Base-by-base conservation (phyloP, 2,113 vertebrate species). In the Pluvianellus socialis region DNA sequence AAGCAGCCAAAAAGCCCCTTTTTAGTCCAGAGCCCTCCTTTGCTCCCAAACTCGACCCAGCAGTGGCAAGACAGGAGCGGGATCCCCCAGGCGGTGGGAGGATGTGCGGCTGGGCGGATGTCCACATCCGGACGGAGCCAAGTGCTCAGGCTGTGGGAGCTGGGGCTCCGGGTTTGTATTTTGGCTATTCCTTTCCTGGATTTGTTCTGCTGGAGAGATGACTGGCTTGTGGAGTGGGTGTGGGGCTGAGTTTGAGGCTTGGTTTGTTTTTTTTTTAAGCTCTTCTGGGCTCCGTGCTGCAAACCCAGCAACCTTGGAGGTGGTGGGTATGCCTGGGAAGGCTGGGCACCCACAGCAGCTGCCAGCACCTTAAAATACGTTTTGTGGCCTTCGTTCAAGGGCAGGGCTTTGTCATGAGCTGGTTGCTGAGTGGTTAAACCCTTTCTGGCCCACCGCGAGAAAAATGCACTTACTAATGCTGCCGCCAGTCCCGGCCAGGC, bases 41-140 rank as follows among this genome's bases (percentile, higher is more conserved):
- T 2, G 0, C 22, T 32, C 26, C 56, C 42, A 61, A 0, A 19
- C 33, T 40, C 1, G 5, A 20, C 35, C 23, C 33, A 27, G 40
- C 24, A 59, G 47, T 2, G 32, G 19, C 6, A n/a, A 58, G 26
- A 3, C 24, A 45, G 74, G 71, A 55, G 6, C 2, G 2, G 56
- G 35, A 38, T 4, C 19, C 24, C n/a, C 30, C 1, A 4, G 42
- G 61, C 27, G 1, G 45, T 7, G 44, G 33, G 52, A 63, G 50
- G 32, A 47, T 0, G 7, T 27, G 56, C 63, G 40, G 65, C 58
- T 12, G 12, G 42, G 32, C 65, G 81, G 45, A 13, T 26, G 10
- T 38, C 44, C 47, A 1, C 0, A 6, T 22, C 61, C 3, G 4
- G 23, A 18, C 1, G 1, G 52, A 88, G 26, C 19, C 1, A 5